A percentile compares a stretch with the other conserved stretches of the same genome.
These are phyloP conservation scores for Halcyon badia DNA, from an alignment of 2,797 vertebrate species.

Conservation along the genomic window DNA sequence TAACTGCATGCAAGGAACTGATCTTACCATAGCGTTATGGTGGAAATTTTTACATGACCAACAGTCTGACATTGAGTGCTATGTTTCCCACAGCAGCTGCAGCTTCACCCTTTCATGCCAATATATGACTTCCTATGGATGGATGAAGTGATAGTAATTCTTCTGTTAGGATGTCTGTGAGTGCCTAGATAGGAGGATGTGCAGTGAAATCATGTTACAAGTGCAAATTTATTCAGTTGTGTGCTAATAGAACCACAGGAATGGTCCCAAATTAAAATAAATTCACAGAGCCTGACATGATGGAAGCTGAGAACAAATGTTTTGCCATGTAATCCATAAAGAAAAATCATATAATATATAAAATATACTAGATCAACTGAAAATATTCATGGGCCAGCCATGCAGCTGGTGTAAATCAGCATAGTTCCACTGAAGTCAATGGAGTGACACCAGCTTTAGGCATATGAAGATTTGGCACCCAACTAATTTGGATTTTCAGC, in stretches of 20 bases:
- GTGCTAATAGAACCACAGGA: background rate
- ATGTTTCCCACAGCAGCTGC: background rate
- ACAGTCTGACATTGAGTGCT: background rate
- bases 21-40: background rate
- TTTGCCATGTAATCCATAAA: constrained; percentile 65
- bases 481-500: constrained; percentile 65
- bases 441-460: constrained; percentile 24
- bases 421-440: background rate
- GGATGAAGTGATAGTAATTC: background rate
- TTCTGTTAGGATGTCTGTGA: background rate
- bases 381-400: constrained; percentile 59
- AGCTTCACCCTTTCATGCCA: background rate
- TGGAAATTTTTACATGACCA: background rate
- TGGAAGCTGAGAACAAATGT: constrained; percentile 67
- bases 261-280: constrained; percentile 43
- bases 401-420: constrained; percentile 73
- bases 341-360: constrained; percentile 60
- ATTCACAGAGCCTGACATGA: constrained; percentile 43
- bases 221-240: background rate
- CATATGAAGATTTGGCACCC: constrained; percentile 56
- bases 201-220: background rate
- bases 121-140: background rate
- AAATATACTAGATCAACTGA: constrained; percentile 72
- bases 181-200: background rate
- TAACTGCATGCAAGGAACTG: background rate